Percentiles rank a stretch among this genome's conserved stretches.
These are phyloP conservation scores for Dromas ardeola DNA, from an alignment of 2,113 vertebrate genomes.

Conservation along the genomic window DNA sequence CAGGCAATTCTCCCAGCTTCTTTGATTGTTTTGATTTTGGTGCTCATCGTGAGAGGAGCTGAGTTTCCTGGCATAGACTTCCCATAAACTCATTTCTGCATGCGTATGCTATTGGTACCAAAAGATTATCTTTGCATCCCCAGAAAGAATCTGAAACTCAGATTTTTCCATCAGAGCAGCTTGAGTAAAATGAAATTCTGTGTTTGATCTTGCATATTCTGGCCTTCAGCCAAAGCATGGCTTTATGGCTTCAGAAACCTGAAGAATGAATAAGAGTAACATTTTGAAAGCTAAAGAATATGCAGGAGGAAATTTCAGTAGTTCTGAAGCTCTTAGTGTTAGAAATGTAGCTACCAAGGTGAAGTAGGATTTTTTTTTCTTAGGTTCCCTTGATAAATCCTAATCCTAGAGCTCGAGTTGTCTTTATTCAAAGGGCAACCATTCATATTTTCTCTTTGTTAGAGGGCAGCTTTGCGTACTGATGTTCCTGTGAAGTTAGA, in stretches of 20 bases:
- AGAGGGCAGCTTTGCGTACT: neutral
- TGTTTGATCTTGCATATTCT: neutral
- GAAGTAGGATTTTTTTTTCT: neutral
- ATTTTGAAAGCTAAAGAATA: neutral
- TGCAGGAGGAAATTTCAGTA: neutral
- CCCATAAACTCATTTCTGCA: neutral
- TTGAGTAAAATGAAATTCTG: neutral
- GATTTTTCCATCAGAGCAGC: neutral
- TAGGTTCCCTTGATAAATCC: neutral
- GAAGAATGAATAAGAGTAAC: neutral
- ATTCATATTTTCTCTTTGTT: neutral
- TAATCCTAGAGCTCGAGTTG: neutral
- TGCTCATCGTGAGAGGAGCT: neutral
- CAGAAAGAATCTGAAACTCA: neutral
- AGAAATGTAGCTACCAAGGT: neutral
- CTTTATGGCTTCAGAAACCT: neutral
- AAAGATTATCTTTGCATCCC: neutral
- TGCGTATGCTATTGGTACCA: neutral
- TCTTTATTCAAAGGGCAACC: neutral
- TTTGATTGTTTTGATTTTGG: neutral
- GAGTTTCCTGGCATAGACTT: neutral
- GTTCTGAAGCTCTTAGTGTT: neutral
- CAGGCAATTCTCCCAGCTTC: neutral
- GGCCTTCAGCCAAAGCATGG: neutral
- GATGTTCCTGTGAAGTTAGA: neutral